Evolutionary conservation across 2,888 invertebrate species (phyloP), one percentile per base, ranked within the genome.

Genomic region (Hyposoter didymator): DNA sequence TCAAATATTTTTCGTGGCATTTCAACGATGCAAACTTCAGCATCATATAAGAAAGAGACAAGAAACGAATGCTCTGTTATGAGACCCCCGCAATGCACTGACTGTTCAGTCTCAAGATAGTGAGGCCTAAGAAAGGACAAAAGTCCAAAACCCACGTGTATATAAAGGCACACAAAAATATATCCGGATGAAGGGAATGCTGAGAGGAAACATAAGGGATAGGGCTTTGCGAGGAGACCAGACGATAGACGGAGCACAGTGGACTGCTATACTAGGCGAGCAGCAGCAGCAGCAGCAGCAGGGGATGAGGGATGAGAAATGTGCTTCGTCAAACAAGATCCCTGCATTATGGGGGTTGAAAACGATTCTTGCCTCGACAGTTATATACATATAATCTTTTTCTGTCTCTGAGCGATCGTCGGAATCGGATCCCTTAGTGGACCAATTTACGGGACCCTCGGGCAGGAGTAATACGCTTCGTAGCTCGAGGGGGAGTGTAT

Each of bases 371-470:
- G 12, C 59, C 67, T 10, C n/a, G 10, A 12, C 1, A 10, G 17
- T n/a, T 59, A 28, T 28, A 59, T 59, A 28, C 59, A 28, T 59
- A 59, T 59, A 28, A 59, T 59, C 67, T 45, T 14, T 43, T n/a
- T 49, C 39, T 49, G 19, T 55, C 49, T 49, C 19, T 35, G 49
- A 19, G 28, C 49, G 52, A 78, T 39, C 67, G 28, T 22, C 55
- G 67, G 49, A 55, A 78, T 35, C 59, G 78, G 64, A 75, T 78
- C 82, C 72, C 73, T 78, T 89, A 90, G 90, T 90, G 90, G 90
- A 91, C 91, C 92, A 92, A 93, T 93, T 92, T 92, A 91, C 91
- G 90, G 90, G 89, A 90, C 92, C 91, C 91, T 88, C 88, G 90
- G 91, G 89, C 89, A 89, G 87, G 84, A 85, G 87, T 87, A 87